phyloP scores from a whole-genome alignment of 2,113 vertebrate genomes.

The Semicossyphus pulcher region DNA sequence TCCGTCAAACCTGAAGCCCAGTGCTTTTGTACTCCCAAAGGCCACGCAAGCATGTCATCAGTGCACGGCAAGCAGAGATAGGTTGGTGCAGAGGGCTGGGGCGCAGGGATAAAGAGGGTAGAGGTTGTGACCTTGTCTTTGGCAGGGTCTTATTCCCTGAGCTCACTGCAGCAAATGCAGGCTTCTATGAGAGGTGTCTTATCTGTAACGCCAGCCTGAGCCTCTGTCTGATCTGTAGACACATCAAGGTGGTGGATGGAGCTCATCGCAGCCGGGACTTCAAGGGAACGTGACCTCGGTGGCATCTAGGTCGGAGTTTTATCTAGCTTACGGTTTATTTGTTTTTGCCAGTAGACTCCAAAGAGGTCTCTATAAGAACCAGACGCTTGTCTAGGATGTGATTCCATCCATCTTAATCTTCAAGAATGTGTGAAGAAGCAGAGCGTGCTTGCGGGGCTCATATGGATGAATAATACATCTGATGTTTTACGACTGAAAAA shows the following conservation, averaged over 20 bases:
- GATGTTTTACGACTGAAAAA: slow-evolving; percentile 63
- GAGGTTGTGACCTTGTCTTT: slow-evolving; percentile 71
- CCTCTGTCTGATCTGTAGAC: slow-evolving; percentile 54
- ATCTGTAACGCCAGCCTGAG: slow-evolving; percentile 46
- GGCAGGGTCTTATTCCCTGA: slow-evolving; percentile 47
- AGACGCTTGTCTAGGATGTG: slow-evolving; percentile 43
- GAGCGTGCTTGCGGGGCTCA: slow-evolving; percentile 26
- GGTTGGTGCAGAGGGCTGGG: background rate
- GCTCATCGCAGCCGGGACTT: slow-evolving; percentile 18
- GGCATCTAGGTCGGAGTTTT: slow-evolving; percentile 46
- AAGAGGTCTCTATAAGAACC: slow-evolving; percentile 42
- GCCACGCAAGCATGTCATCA: slow-evolving; percentile 44
- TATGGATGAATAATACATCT: slow-evolving; percentile 57
- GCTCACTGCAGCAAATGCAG: slow-evolving; percentile 9
- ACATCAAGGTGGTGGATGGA: slow-evolving; percentile 45
- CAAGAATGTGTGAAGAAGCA: slow-evolving; percentile 60
- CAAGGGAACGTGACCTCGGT: slow-evolving; percentile 43
- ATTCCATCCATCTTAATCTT: slow-evolving; percentile 38
- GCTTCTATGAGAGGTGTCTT: slow-evolving; percentile 44
- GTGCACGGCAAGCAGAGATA: slow-evolving; percentile 26
- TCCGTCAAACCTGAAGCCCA: slow-evolving; percentile 45
- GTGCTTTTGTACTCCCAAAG: slow-evolving; percentile 34
- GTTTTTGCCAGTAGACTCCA: slow-evolving; percentile 26
- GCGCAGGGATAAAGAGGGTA: slow-evolving; percentile 1
- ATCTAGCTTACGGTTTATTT: slow-evolving; percentile 52